These are phyloP conservation scores for Cyclopterus lumpus DNA, from an alignment of 2,797 vertebrate genomes.

Conservation along the genomic window DNA sequence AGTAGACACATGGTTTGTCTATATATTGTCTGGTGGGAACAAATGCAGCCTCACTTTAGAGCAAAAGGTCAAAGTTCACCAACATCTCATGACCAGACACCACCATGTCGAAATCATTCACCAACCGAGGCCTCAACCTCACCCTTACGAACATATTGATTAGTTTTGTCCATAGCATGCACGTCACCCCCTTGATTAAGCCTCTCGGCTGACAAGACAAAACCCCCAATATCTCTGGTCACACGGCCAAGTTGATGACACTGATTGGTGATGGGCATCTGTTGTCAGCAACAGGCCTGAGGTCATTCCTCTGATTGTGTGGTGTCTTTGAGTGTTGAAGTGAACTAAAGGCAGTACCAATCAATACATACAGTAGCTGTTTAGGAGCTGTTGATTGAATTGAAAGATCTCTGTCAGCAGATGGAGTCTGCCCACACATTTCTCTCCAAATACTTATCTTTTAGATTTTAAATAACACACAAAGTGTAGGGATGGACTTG, in stretches of 20 bases:
- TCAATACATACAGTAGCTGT: background rate
- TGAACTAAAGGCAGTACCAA: background rate
- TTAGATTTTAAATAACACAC: background rate
- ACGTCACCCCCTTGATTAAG: conserved; percentile 50
- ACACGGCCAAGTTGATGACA: conserved; percentile 23
- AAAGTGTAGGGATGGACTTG: background rate
- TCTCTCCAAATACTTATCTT: background rate
- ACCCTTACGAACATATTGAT: conserved; percentile 58
- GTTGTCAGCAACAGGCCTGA: conserved; percentile 37
- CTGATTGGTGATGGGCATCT: conserved; percentile 67
- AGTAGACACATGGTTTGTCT: conserved; percentile 38
- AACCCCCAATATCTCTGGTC: background rate
- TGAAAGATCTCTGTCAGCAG: background rate
- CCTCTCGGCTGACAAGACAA: conserved; percentile 29
- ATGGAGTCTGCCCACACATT: background rate
- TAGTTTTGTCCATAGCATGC: conserved; percentile 14
- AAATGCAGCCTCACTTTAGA: conserved; percentile 8
- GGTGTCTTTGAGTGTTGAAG: background rate
- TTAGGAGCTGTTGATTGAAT: background rate
- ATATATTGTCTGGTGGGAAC: conserved; percentile 6
- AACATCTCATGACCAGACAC: conserved; percentile 63
- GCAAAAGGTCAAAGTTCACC: conserved; percentile 65
- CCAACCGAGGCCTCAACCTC: conserved; percentile 20
- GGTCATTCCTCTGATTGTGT: conserved; percentile 10
- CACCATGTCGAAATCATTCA: conserved; percentile 49